Base-by-base conservation (phyloP, 2,113 vertebrate species). In the Pachyramphus minor region DNA sequence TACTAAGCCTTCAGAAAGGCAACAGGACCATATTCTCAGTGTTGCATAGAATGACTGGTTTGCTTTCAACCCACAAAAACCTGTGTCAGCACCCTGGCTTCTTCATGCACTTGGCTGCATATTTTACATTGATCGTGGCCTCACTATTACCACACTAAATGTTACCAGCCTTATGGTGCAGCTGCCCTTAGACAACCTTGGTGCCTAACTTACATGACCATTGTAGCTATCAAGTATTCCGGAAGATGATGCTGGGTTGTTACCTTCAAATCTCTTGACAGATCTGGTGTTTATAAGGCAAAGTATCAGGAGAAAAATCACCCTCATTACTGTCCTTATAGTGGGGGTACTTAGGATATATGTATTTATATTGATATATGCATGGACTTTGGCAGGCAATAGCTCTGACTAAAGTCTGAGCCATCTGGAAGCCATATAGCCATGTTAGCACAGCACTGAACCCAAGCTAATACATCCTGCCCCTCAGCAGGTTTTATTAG, bases 401-500 rank as follows among this genome's bases (percentile, higher is more conserved):
- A 95, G 42, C 27, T 86, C 73, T 93, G 73, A 72, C 93, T 92
- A 81, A 96, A 87, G 95, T 95, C 68, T 78, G 84, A 81, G 73
- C 80, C 91, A 95, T 97, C 94, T 97, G 96, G 94, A 97, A 97
- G 91, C 91, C 84, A 93, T 97, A 97, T 24, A 97, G 86, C 73
- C 93, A 93, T 95, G 95, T 96, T 92, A 95, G 86, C 90, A 93
- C 90, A 95, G 92, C 94, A 82, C 80, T 97, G 94, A 97, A 96
- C 96, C 93, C 11, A 0, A 95, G 91, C 89, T 97, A 95, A 96
- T 97, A 96, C 87, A 95, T 93, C 83, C 94, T 97, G 89, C 95
- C 94, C 95, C 96, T 96, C 95, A 95, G 96, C 93, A 95, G 94
- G 95, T 95, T 97, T 97, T 97, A 97, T 97, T 95, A 95, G 91